Conservation (phyloP, 2,797 vertebrate genomes). For the Propithecus perrieri region DNA sequence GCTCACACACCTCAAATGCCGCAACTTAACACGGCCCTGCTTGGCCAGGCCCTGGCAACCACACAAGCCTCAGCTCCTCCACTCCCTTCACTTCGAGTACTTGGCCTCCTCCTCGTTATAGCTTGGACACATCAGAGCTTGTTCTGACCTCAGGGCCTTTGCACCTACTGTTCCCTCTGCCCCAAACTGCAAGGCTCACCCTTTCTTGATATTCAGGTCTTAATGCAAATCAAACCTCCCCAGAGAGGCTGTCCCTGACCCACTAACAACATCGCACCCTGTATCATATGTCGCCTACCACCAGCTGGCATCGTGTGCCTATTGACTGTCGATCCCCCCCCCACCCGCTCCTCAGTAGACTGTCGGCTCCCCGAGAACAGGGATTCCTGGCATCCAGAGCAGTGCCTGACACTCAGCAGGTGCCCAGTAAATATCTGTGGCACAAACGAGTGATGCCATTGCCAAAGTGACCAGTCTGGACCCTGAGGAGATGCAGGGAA, state of each 20-base stretch:
- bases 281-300: neutral
- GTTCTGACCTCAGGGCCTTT: neutral
- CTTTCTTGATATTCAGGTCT: neutral
- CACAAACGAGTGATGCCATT: neutral
- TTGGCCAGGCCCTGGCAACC: neutral
- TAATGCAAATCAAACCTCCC: neutral
- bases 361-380: neutral
- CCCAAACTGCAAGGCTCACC: neutral
- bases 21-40: neutral
- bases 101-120: no score
- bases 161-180: neutral
- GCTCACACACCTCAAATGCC: neutral
- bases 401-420: neutral
- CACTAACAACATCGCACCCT: neutral
- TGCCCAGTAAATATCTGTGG: neutral
- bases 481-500: neutral
- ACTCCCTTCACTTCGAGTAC: accelerated
- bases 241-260: neutral
- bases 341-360: no score
- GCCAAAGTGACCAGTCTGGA: neutral
- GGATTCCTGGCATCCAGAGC: neutral
- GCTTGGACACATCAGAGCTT: neutral
- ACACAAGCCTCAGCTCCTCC: neutral
- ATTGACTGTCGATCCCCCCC: accelerated
- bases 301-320: accelerated